Conservation (phyloP, 2,888 invertebrate genomes). For the Pandemis heparana region DNA sequence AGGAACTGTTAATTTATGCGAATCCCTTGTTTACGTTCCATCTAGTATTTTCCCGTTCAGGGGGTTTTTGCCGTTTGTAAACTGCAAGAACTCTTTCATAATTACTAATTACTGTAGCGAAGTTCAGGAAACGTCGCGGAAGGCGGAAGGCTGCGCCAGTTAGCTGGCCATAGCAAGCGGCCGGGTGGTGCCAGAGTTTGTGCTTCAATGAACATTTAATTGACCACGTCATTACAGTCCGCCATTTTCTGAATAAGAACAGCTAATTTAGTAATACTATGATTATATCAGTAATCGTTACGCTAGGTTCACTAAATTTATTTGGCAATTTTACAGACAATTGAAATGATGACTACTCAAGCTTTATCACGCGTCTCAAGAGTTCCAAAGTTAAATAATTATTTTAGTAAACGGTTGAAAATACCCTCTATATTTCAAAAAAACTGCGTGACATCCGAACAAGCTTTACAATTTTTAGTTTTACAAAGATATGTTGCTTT, state of each 20-base stretch:
- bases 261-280: slow-evolving; percentile 66
- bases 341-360: slow-evolving; percentile 44
- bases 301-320: slow-evolving; percentile 57
- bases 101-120: not conserved
- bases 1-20: too few species aligned
- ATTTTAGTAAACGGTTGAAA: slow-evolving; percentile 25
- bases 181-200: slow-evolving; percentile 50
- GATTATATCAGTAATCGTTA: slow-evolving; percentile 60
- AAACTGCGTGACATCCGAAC: slow-evolving; percentile 30
- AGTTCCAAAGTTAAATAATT: slow-evolving; percentile 14
- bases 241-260: slow-evolving; percentile 59
- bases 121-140: not conserved
- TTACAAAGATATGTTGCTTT: slow-evolving; percentile 63
- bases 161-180: slow-evolving; percentile 45
- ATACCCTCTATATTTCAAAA: slow-evolving; percentile 31
- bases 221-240: slow-evolving; percentile 64
- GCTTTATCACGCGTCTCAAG: slow-evolving; percentile 36
- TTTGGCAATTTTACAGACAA: slow-evolving; percentile 66
- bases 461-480: slow-evolving; percentile 31
- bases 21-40: not conserved
- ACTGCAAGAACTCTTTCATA: not conserved
- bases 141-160: not conserved
- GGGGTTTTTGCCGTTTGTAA: not conserved
- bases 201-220: slow-evolving; percentile 65
- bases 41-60: not conserved